phyloP scores from a whole-genome alignment of 2,113 vertebrate species.

The Strix aluco region DNA sequence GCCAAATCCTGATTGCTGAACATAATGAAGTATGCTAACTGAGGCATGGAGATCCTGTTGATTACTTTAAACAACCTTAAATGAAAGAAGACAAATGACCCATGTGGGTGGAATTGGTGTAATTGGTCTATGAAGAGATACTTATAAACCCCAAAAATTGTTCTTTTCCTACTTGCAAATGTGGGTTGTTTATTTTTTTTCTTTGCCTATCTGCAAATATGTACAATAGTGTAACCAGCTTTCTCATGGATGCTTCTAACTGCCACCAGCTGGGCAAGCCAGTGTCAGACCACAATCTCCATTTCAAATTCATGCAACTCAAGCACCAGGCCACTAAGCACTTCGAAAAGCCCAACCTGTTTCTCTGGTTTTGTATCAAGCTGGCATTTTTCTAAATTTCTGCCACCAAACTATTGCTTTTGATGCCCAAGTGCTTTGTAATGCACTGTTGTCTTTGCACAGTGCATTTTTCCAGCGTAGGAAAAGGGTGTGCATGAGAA shows the following conservation, averaged over 20 bases:
- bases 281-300: neutral
- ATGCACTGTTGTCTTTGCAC: neutral
- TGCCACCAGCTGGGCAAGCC: neutral
- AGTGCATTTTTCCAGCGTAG: rapidly evolving
- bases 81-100: neutral
- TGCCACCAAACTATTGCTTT: neutral
- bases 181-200: neutral
- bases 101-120: neutral
- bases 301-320: neutral
- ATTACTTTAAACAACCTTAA: neutral
- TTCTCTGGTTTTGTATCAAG: neutral
- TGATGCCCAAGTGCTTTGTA: neutral
- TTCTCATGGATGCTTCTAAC: neutral
- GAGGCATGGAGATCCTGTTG: neutral
- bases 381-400: neutral
- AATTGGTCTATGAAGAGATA: neutral
- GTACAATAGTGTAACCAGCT: rapidly evolving
- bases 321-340: neutral
- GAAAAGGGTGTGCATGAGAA: neutral
- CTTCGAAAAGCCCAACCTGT: rapidly evolving
- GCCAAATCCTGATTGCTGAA: neutral
- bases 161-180: neutral
- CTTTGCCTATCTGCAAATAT: neutral
- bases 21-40: neutral
- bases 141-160: neutral